phyloP scores from a whole-genome alignment of 2,797 vertebrate species.

The Premnoplex brunnescens region DNA sequence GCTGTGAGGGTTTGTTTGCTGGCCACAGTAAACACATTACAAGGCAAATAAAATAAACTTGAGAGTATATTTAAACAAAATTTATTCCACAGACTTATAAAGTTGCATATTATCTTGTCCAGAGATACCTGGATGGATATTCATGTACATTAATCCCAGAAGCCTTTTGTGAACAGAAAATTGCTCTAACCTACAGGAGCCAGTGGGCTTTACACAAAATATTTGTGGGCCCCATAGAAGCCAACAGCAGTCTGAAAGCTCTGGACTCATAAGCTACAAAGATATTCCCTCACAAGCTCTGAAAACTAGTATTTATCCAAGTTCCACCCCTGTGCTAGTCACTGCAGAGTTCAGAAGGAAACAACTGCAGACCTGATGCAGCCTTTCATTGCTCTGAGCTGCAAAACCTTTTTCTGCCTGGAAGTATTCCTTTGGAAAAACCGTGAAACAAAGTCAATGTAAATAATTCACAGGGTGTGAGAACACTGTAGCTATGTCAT shows the following conservation, averaged over 20 bases:
- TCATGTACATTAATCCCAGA: background rate
- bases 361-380: background rate
- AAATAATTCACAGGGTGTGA: background rate
- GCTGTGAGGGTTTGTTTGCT: background rate
- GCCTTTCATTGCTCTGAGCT: background rate
- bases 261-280: background rate
- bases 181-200: background rate
- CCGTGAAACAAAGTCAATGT: background rate
- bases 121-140: background rate
- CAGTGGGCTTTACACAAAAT: background rate
- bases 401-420: background rate
- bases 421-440: background rate
- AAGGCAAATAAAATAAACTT: background rate
- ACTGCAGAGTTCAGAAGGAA: background rate
- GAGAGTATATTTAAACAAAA: background rate
- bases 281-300: background rate
- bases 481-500: background rate
- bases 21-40: accelerated
- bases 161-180: background rate
- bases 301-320: background rate
- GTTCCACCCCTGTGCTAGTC: background rate
- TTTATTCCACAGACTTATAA: background rate
- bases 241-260: background rate
- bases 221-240: background rate
- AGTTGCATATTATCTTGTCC: background rate